These are phyloP conservation scores for Cyphomyrus plagiostoma DNA, from an alignment of 2,113 vertebrate genomes.

Conservation along the genomic window DNA sequence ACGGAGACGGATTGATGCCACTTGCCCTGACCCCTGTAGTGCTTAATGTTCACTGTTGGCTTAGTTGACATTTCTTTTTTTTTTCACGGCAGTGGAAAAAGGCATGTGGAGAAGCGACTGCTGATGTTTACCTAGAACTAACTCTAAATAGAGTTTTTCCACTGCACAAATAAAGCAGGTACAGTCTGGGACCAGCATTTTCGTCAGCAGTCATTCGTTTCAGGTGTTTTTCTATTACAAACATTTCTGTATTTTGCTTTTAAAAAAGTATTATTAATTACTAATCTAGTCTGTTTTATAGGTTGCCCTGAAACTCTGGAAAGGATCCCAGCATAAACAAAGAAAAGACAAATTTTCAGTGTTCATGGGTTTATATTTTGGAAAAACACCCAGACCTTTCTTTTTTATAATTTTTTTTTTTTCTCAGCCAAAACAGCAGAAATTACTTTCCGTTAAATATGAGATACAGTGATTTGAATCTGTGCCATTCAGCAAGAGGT, in stretches of 20 bases:
- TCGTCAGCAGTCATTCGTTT: background rate
- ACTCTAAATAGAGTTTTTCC: background rate
- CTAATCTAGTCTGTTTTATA: background rate
- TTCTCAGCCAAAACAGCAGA: background rate
- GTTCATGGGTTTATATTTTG: background rate
- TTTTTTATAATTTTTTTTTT: background rate
- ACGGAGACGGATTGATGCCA: too few relatives aligned
- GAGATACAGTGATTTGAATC: background rate
- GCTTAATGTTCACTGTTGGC: too few relatives aligned
- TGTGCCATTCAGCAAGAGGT: background rate
- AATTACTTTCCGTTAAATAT: background rate
- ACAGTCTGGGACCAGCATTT: background rate
- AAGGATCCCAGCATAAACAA: background rate
- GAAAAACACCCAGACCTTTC: background rate
- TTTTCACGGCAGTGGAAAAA: too few relatives aligned
- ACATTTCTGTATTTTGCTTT: background rate
- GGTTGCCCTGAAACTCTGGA: background rate
- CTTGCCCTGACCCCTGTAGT: too few relatives aligned
- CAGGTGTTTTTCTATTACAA: background rate
- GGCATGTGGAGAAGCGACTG: too few relatives aligned
- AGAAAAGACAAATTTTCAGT: background rate
- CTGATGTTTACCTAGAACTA: background rate
- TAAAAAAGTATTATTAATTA: background rate
- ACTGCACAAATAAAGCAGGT: background rate
- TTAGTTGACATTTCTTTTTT: too few relatives aligned